phyloP scores from a whole-genome alignment of 1,140 invertebrate species.

The Grapholita molesta region DNA sequence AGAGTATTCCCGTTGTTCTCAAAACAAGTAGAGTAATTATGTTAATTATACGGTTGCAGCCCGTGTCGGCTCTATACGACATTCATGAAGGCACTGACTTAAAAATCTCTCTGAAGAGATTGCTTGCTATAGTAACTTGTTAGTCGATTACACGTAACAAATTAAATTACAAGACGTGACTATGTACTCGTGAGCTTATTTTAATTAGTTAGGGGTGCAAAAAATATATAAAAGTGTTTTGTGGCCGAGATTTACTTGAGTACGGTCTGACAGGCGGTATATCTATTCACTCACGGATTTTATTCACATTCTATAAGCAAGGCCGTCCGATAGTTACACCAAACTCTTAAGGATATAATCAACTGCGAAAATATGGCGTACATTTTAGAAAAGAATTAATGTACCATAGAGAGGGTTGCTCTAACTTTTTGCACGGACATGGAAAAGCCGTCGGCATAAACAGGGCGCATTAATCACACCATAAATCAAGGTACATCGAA shows the following conservation, averaged over 20 bases:
- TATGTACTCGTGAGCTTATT: constrained; percentile 17
- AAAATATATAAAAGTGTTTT: constrained; percentile 38
- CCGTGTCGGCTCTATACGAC: constrained; percentile 21
- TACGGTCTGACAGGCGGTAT: constrained; percentile 40
- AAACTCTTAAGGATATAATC: constrained; percentile 26
- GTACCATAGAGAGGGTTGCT: neutral
- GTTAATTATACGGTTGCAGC: constrained; percentile 25
- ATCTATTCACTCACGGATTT: constrained; percentile 31
- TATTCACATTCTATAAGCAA: constrained; percentile 26
- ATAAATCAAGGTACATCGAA: constrained; percentile 17
- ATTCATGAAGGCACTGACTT: constrained; percentile 14
- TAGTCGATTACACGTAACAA: constrained; percentile 21
- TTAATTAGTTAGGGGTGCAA: constrained; percentile 34
- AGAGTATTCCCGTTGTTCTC: constrained; percentile 19
- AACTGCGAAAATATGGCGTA: constrained; percentile 12
- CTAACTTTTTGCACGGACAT: constrained; percentile 6
- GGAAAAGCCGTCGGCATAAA: constrained; percentile 2
- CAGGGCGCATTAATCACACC: constrained; percentile 8
- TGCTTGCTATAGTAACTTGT: constrained; percentile 17
- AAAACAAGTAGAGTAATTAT: constrained; percentile 30
- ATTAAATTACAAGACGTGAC: constrained; percentile 25
- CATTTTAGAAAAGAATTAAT: neutral
- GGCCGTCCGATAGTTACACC: constrained; percentile 38
- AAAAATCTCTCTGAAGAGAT: constrained; percentile 26
- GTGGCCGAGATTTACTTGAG: constrained; percentile 36